Evolutionary conservation across 2,888 invertebrate genomes (phyloP).

Genomic region (Apamea monoglypha): DNA sequence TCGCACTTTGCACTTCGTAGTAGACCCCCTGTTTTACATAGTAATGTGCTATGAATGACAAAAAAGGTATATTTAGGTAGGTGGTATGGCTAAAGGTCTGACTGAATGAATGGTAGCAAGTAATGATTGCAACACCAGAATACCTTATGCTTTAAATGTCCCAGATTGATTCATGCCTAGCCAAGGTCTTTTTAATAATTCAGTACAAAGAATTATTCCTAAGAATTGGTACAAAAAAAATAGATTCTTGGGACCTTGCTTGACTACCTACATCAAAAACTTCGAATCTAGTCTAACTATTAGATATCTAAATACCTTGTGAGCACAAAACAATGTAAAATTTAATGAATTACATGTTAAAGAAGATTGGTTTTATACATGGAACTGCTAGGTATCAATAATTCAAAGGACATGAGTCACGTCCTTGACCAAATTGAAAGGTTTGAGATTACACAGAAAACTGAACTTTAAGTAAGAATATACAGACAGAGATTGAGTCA

Average conservation of each 20-base stretch:
- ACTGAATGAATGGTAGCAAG: neutral
- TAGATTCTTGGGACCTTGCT: neutral
- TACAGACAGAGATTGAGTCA: constrained; percentile 14
- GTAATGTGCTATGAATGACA: constrained; percentile 9
- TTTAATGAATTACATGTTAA: neutral
- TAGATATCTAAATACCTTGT: neutral
- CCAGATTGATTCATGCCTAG: constrained; percentile 16
- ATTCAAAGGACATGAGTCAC: neutral
- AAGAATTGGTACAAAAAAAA: neutral
- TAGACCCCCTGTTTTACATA: constrained; percentile 20
- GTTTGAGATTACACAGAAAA: constrained; percentile 1
- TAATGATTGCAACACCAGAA: constrained; percentile 1
- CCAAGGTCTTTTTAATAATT: constrained; percentile 9
- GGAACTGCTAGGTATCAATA: neutral
- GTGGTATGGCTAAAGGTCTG: neutral
- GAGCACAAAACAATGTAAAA: neutral
- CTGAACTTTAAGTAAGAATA: neutral
- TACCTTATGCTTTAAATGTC: neutral
- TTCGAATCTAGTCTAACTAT: neutral
- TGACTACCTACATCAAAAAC: neutral
- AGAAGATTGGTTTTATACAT: neutral
- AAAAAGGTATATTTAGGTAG: neutral
- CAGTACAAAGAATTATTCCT: neutral
- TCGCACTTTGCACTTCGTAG: too few relatives aligned
- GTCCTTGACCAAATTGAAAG: constrained; percentile 26